Percentiles rank a stretch among this genome's conserved stretches.
Evolutionary conservation across 1,140 invertebrate species (phyloP).

Genomic region (Paraescarpia echinospica): DNA sequence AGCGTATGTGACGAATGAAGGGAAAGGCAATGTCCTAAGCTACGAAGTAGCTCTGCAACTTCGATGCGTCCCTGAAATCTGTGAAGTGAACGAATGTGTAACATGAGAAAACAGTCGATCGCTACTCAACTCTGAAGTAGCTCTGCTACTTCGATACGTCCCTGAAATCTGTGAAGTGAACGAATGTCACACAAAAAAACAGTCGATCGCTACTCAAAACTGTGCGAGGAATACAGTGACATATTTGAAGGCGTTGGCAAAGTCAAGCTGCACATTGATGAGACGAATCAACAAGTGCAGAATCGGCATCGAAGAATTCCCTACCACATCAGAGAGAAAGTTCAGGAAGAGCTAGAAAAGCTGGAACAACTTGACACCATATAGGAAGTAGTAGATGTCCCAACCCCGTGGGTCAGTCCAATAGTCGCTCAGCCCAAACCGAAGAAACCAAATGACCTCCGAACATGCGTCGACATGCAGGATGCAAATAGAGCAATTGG

Average conservation of each 20-base stretch:
- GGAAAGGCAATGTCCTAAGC: slow-evolving; percentile 16
- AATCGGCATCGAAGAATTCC: slow-evolving; percentile 13
- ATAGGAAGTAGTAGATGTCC: slow-evolving; percentile 30
- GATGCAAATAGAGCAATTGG: slow-evolving; percentile 33
- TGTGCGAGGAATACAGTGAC: slow-evolving; percentile 18
- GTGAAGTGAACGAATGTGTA: not conserved
- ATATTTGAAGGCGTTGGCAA: slow-evolving; percentile 17
- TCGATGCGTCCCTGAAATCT: slow-evolving; percentile 14
- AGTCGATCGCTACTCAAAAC: slow-evolving; percentile 14
- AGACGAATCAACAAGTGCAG: not conserved
- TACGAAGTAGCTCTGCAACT: slow-evolving; percentile 2
- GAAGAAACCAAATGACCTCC: slow-evolving; percentile 21
- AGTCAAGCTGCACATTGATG: slow-evolving; percentile 17
- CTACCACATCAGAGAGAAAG: too few species aligned
- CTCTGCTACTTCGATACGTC: slow-evolving; percentile 12
- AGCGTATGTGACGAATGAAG: slow-evolving; percentile 8
- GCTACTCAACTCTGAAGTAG: slow-evolving; percentile 9
- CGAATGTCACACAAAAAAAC: not conserved
- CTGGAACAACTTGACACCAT: too few species aligned
- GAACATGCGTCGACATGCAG: slow-evolving; percentile 33
- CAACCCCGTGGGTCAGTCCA: too few species aligned
- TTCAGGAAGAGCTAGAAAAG: too few species aligned
- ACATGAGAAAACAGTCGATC: slow-evolving; percentile 1
- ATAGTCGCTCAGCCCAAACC: slow-evolving; percentile 30
- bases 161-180: slow-evolving; percentile 15